Base-by-base conservation (phyloP, 2,113 vertebrate species). In the Leptobrachium leishanense region DNA sequence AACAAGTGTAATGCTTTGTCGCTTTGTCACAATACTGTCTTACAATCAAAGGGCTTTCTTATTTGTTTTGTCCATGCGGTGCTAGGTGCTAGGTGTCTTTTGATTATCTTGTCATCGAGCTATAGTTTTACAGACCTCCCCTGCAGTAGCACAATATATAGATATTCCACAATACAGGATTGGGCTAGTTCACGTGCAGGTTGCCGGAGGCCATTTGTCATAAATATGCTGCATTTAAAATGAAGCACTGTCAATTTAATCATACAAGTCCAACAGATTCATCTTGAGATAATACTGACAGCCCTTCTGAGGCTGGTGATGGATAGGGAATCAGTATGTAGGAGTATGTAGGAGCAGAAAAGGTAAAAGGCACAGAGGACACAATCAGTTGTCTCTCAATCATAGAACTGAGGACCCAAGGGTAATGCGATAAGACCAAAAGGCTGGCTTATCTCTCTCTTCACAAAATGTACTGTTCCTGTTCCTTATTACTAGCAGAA, bases 401-500 rank as follows among this genome's bases (percentile, higher is more conserved):
- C 55, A 59, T 59, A 2, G 13, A 12, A 59, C 55, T 50, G 62
- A 2, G 62, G 62, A 64, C 62, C 62, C 62, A 6, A 20, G 31
- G n/a, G 13, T 31, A 64, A 64, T 64, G 62, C n/a, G 13, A 64
- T 64, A 31, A 64, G n/a, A 64, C 5, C 31, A 39, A 31, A 39
- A 9, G 6, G 62, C 62, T 31, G 42, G n/a, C 63, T 59, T 67
- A 70, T 50, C 20, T 44, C 39, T 66, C 46, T 67, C 62, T 72
- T 73, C 62, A 59, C 54, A 74, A 41, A 63, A 59, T 39, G 65
- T 68, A 74, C 53, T 50, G 63, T 62, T 68, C 40, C 42, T 59
- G 63, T 59, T 43, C 53, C 71, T 46, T 80, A 80, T 68, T 80
- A 43, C 64, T 68, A 50, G 11, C 46, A 44, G 44, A 72, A 72